Conservation (phyloP, 1,140 invertebrate genomes). For the Phocides pigmalion region DNA sequence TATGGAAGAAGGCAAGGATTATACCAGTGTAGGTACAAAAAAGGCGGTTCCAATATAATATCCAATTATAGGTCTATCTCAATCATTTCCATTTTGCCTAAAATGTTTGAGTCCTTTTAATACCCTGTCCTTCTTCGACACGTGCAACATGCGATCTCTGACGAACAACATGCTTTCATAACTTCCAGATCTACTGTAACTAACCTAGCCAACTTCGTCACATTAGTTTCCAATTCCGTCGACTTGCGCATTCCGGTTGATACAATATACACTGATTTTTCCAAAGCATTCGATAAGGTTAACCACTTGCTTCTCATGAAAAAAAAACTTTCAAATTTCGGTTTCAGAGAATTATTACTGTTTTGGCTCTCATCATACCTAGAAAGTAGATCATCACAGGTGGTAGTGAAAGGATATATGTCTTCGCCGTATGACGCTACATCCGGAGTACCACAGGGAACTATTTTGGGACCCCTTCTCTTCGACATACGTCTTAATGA, state of each 20-base stretch:
- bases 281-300: no score
- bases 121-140: slow-evolving; percentile 6
- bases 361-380: slow-evolving; percentile 25
- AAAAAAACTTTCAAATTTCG: slow-evolving; percentile 25
- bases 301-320: background rate
- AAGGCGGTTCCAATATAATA: background rate
- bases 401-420: slow-evolving; percentile 3
- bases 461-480: no score
- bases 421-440: slow-evolving; percentile 1
- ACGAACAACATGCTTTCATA: background rate
- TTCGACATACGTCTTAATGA: slow-evolving; percentile 13
- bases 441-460: slow-evolving; percentile 24
- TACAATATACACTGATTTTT: slow-evolving; percentile 21
- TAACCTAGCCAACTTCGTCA: slow-evolving; percentile 10
- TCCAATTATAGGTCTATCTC: slow-evolving; percentile 29
- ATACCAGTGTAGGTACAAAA: background rate
- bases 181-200: background rate
- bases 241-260: slow-evolving; percentile 16
- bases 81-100: slow-evolving; percentile 14
- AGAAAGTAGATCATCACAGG: background rate
- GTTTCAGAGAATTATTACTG: slow-evolving; percentile 15
- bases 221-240: slow-evolving; percentile 6
- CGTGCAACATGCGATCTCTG: slow-evolving; percentile 12
- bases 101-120: no score
- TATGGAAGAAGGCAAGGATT: no score